Evolutionary conservation across 1,140 invertebrate genomes (phyloP), one percentile per base, ranked within the genome.

Genomic region (Chironomus tepperi): DNA sequence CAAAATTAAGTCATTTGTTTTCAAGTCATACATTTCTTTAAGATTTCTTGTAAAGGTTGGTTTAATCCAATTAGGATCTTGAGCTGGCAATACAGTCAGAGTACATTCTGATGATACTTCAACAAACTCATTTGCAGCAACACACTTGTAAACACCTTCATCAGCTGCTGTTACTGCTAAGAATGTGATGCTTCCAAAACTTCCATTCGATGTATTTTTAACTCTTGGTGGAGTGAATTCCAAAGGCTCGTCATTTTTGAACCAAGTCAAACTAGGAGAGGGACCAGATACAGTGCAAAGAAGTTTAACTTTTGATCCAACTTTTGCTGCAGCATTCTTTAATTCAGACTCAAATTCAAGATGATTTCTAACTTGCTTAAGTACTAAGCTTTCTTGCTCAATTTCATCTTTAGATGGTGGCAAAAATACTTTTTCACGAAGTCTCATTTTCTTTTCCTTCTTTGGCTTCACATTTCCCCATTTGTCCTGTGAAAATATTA

Each of bases 231-330:
- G 81, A 7, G 74, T 73, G 73, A 81, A 81, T 19, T 78, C 77
- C 16, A 82, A 75, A 19, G 77, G 80, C 74, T 82, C 80, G 0
- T 86, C 88, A 76, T 93, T 86, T 79, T 91, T 93, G n/a, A 88
- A 88, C 91, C 92, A 95, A 74, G 88, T 86, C 1, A 95, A 84
- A 67, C 86, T 84, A 0, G 92, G 90, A 73, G 90, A 89, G 76
- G 87, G 86, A 16, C 92, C 92, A 75, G 96, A 87, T 3, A 97
- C 87, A 77, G 91, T 91, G 80, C 95, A 97, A 2, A 91, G 92
- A 9, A 98, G 84, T 79, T 90, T 91, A 3, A 94, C 89, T 75
- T 88, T 85, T 9, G 91, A 90, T 1, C 90, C 90, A 78, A 89
- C 88, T 0, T 89, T 89, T 6, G 91, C 89, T 9, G 90, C 89